These are phyloP conservation scores for Maccullochella peelii DNA, from an alignment of 2,113 vertebrate species.

Conservation along the genomic window DNA sequence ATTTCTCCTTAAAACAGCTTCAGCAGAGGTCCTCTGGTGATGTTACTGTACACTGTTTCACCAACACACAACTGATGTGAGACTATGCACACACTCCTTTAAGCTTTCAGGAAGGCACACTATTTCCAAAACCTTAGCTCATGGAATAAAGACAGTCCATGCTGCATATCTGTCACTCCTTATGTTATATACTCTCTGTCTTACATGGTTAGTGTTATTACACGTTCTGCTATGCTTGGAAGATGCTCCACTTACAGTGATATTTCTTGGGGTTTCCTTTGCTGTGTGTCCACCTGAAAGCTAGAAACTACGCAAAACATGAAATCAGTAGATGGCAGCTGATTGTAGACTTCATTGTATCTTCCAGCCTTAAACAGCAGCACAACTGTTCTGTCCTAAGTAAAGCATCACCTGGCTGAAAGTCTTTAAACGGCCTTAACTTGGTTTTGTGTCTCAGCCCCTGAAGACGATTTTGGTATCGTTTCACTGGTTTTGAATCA, in stretches of 20 bases:
- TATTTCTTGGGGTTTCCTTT: neutral
- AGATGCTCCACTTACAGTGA: neutral
- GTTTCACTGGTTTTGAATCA: conserved; percentile 47
- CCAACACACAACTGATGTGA: neutral
- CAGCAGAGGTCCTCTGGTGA: neutral
- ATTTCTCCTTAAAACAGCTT: neutral
- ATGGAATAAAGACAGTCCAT: neutral
- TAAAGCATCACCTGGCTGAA: conserved; percentile 21
- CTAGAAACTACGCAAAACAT: neutral
- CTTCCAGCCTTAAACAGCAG: conserved; percentile 6
- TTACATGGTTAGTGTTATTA: neutral
- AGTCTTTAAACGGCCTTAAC: conserved; percentile 24
- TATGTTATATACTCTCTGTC: neutral
- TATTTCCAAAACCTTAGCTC: conserved; percentile 11
- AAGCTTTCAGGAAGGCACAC: neutral
- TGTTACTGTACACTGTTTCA: neutral
- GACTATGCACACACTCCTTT: neutral
- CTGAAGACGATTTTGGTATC: conserved; percentile 25
- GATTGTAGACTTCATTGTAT: neutral
- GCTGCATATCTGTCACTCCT: conserved; percentile 26
- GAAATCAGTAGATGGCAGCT: neutral
- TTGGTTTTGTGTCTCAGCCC: conserved; percentile 36
- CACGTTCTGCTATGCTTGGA: neutral
- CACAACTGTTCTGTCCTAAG: neutral
- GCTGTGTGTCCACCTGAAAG: neutral